These are phyloP conservation scores for Pseudopipra pipra DNA, from an alignment of 2,113 vertebrate species.

Conservation along the genomic window DNA sequence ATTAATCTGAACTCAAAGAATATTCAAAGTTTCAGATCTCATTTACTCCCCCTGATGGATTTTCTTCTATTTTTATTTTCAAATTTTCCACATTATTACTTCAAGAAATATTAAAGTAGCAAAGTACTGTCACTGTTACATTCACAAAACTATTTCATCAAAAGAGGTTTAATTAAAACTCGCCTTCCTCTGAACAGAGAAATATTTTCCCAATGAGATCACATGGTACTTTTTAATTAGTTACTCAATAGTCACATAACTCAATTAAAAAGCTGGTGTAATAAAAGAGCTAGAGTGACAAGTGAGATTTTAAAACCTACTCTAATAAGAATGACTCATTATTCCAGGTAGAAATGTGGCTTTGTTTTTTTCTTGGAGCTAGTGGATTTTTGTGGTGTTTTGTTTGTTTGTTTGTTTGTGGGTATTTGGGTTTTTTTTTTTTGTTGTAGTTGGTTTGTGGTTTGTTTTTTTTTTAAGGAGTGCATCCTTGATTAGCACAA, in stretches of 20 bases:
- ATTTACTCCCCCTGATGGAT: not conserved
- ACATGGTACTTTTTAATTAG: not conserved
- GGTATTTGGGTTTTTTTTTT: too few relatives aligned
- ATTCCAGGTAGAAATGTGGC: not conserved
- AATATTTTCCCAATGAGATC: not conserved
- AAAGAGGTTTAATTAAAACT: not conserved
- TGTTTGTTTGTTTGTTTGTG: not conserved
- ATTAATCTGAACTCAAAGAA: not conserved
- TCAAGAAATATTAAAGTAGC: not conserved
- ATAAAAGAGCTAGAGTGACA: not conserved
- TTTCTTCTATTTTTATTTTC: not conserved
- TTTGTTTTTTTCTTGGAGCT: not conserved
- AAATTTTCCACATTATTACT: not conserved
- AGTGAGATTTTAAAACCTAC: not conserved
- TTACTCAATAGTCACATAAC: not conserved
- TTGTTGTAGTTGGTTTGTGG: too few relatives aligned
- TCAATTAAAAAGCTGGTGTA: not conserved
- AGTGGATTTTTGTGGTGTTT: too few relatives aligned
- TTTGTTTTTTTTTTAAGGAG: not conserved
- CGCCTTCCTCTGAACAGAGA: not conserved
- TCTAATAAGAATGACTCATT: not conserved
- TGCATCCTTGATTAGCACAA: not conserved
- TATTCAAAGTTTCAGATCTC: not conserved
- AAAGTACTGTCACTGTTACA: not conserved
- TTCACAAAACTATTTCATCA: not conserved